A percentile compares a stretch with the other conserved stretches of the same genome.
Evolutionary conservation across 2,797 vertebrate genomes (phyloP).

Genomic region (Anguilla anguilla): DNA sequence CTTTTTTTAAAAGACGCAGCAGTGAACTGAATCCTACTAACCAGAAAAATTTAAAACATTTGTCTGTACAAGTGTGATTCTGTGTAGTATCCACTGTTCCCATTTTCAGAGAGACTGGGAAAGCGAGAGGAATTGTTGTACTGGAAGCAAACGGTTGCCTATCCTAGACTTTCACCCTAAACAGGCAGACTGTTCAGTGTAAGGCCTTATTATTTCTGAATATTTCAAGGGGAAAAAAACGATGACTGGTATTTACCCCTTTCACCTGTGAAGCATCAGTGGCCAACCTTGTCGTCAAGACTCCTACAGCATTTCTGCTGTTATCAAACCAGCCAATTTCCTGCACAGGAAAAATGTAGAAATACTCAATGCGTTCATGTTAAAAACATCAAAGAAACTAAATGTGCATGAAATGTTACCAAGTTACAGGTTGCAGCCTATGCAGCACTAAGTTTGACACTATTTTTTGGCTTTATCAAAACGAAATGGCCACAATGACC

Average conservation of each 20-base stretch:
- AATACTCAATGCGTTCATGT: not conserved
- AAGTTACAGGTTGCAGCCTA: not conserved
- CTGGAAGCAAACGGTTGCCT: not conserved
- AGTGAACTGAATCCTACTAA: not conserved
- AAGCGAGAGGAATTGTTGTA: not conserved
- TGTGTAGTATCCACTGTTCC: not conserved
- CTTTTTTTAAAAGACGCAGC: not conserved
- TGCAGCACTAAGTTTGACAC: not conserved
- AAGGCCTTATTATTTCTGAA: slow-evolving; percentile 28
- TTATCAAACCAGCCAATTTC: slow-evolving; percentile 78
- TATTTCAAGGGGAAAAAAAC: slow-evolving; percentile 42
- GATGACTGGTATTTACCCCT: slow-evolving; percentile 65
- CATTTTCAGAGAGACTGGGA: not conserved
- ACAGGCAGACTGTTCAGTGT: not conserved
- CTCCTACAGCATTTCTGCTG: slow-evolving; percentile 69
- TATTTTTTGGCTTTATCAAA: not conserved
- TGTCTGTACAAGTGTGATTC: not conserved
- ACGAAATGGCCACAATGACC: not conserved
- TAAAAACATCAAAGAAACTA: not conserved
- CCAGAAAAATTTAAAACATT: not conserved
- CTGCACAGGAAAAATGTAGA: slow-evolving; percentile 46
- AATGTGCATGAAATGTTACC: not conserved
- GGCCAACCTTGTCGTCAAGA: slow-evolving; percentile 77
- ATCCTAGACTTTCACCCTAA: not conserved
- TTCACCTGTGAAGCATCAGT: slow-evolving; percentile 78